Percentiles rank a stretch among this genome's conserved stretches.
Evolutionary conservation across 2,888 invertebrate genomes (phyloP).

Genomic region (Zelleria hepariella): DNA sequence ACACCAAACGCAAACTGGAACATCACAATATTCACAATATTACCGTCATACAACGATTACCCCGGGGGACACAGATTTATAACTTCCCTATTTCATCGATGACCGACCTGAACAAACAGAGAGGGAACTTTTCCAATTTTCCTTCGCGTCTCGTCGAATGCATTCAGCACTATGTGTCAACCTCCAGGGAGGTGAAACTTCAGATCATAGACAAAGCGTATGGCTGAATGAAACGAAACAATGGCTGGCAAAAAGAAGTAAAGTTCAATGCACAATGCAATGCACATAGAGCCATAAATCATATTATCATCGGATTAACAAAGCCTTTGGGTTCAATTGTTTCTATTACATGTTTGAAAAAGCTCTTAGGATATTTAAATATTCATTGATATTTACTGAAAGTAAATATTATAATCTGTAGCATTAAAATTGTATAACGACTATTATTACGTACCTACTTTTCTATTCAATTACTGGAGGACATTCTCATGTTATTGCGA

Average conservation of each 20-base stretch:
- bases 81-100: not conserved
- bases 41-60: not conserved
- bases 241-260: not conserved
- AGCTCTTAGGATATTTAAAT: not conserved
- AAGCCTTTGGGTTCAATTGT: not conserved
- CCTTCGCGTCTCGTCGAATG: slow-evolving; percentile 33
- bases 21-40: too few relatives aligned
- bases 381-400: too few relatives aligned
- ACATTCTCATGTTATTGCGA: too few relatives aligned
- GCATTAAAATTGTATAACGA: too few relatives aligned
- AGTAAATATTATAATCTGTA: too few relatives aligned
- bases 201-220: not conserved
- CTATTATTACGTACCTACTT: too few relatives aligned
- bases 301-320: not conserved
- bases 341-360: not conserved
- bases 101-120: slow-evolving; percentile 16
- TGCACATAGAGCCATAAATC: not conserved
- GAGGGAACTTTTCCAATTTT: slow-evolving; percentile 40
- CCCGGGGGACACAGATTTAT: not conserved
- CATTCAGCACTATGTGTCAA: slow-evolving; percentile 13
- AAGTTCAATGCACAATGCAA: too few relatives aligned
- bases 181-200: not conserved
- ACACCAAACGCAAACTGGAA: too few relatives aligned
- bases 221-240: not conserved
- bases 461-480: too few relatives aligned